Evolutionary conservation across 2,797 vertebrate species (phyloP), one percentile per base, ranked within the genome.

Genomic region (Clarias fuscus): DNA sequence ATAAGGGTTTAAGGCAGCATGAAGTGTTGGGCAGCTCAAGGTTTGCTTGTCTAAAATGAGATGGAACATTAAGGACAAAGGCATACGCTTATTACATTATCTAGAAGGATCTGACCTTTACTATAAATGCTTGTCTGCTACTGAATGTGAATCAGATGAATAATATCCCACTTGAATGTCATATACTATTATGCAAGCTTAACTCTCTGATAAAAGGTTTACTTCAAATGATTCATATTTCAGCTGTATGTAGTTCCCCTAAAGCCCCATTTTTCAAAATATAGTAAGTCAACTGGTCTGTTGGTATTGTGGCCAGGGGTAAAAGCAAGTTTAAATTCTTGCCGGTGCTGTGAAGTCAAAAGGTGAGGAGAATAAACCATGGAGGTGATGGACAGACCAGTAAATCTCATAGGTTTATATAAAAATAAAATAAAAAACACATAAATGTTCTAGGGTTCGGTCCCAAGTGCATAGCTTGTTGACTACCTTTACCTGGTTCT

Each of bases 31-130:
- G 78, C 62, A 40, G 85, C 59, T 85, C 27, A 78, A 56, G 85
- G 83, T 85, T 76, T 33, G 40, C 70, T 71, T 85, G 37, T 37
- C 68, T 58, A 71, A 86, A 89, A 72, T 79, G 73, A 82, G 78
- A 87, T 85, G 71, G 61, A 82, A 76, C 67, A 70, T 81, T 20
- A 76, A 82, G 83, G 85, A 85, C 73, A 84, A 88, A 86, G 40
- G 68, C 62, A 67, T 88, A 72, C 78, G 56, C 40, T 88, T 86
- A 89, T 89, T 76, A 48, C 68, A 85, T 86, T 85, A 40, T 58
- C 79, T 68, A 68, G 70, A 85, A 77, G 82, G 75, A 86, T 71
- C 13, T 70, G 85, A 79, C 80, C 77, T 86, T 90, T 86, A 72
- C 48, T 86, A 79, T 82, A 88, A 81, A 82, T 43, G 58, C 14